Evolutionary conservation across 2,888 invertebrate species (phyloP), one percentile per base, ranked within the genome.

Genomic region (Lissonota sp.): DNA sequence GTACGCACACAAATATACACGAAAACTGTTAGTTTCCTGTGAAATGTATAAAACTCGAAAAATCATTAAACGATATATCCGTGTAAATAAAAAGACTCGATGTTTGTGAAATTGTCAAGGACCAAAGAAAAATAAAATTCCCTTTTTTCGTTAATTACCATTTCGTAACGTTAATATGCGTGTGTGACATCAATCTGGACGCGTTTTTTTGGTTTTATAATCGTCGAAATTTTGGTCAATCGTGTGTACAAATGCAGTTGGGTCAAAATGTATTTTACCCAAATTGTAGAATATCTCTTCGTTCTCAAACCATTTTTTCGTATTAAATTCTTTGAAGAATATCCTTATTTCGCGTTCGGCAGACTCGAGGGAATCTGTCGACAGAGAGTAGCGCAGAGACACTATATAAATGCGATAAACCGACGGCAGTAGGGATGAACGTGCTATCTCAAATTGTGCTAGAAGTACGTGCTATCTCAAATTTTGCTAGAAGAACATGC

Each of bases 321-420:
- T 92, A 79, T 95, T 93, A 91, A 98, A 98, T 16, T 97, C 95
- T 0, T 98, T 97, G 91, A 98, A 98, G 90, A 98, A 96, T 90
- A 98, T 95, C 53, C 93, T 92, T 58, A 98, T 97, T 93, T 98
- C 98, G 77, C 95, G 94, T 84, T 93, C 92, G 0, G 96, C 97
- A 5, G 97, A 96, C 88, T 95, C 94, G 57, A 93, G 91, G 0
- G 97, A 97, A 94, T 97, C 97, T 96, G 93, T 82, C 94, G 94
- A 57, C 72, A 79, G 82, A 69, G 81, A 64, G 40, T 26, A 26
- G 26, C 26, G 26, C 26, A 26, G 26, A 26, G 26, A 26, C 26
- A 1, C 26, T 26, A 26, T 26, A 26, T 26, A 26, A 26, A 26
- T 26, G 3, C 3, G 26, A 26, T 26, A 26, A 26, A 26, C n/a